A percentile compares a stretch with the other conserved stretches of the same genome.
phyloP scores from a whole-genome alignment of 1,140 invertebrate species.

The Drosophila serrata region DNA sequence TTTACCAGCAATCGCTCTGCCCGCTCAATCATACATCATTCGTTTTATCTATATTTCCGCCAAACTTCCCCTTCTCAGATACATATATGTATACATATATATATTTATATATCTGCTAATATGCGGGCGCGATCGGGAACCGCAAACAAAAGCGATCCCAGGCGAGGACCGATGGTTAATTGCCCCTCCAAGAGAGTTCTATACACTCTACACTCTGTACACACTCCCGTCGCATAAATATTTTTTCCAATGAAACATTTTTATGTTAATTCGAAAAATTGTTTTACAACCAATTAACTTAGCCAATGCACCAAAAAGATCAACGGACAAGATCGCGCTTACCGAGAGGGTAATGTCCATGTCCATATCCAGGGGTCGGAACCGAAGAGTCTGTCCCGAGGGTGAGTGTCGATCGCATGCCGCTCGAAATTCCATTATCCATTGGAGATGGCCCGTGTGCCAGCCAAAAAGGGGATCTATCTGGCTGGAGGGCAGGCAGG shows the following conservation, averaged over 20 bases:
- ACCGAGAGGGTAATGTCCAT: slow-evolving; percentile 29
- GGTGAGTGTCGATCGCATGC: slow-evolving; percentile 62
- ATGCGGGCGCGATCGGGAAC: slow-evolving; percentile 60
- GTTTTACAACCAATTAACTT: slow-evolving; percentile 84
- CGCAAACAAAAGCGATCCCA: slow-evolving; percentile 61
- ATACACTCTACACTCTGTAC: background rate
- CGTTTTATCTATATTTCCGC: slow-evolving; percentile 34
- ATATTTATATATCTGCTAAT: slow-evolving; percentile 23
- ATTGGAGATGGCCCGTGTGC: slow-evolving; percentile 44
- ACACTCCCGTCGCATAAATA: slow-evolving; percentile 37
- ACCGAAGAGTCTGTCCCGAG: slow-evolving; percentile 11
- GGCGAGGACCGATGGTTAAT: slow-evolving; percentile 54
- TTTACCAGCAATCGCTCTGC: background rate
- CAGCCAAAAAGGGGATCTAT: slow-evolving; percentile 24
- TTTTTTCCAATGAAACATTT: slow-evolving; percentile 83
- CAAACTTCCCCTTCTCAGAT: slow-evolving; percentile 12
- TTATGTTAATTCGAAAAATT: slow-evolving; percentile 84
- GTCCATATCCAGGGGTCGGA: background rate
- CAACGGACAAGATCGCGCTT: slow-evolving; percentile 78
- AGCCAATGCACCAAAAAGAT: slow-evolving; percentile 83
- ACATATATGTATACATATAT: background rate
- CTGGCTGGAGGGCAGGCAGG: slow-evolving; percentile 75
- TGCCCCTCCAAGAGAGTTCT: slow-evolving; percentile 12
- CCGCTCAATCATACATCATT: slow-evolving; percentile 22
- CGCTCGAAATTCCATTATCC: slow-evolving; percentile 74